Evolutionary conservation across 2,888 invertebrate species (phyloP).

Genomic region (Clepsis dumicolana): DNA sequence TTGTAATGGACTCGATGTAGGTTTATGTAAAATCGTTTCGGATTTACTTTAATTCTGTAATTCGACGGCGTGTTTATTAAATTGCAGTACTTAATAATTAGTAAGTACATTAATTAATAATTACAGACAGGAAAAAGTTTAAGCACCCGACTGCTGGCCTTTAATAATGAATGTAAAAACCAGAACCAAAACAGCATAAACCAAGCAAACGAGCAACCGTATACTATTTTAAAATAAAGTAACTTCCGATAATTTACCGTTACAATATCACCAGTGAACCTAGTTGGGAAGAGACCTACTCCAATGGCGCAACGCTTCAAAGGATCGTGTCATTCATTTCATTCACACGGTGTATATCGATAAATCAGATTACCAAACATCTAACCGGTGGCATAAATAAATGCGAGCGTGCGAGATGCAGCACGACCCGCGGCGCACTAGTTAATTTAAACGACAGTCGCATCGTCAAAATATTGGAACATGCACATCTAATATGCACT

Average conservation of each 20-base stretch:
- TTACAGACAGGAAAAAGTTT: too few relatives aligned
- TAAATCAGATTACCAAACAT: conserved; percentile 79
- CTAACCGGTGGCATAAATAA: conserved; percentile 74
- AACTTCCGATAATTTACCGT: neutral
- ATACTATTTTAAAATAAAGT: neutral
- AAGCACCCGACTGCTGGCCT: too few relatives aligned
- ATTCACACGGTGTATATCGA: conserved; percentile 57
- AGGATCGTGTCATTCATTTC: conserved; percentile 55
- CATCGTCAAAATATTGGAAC: conserved; percentile 43
- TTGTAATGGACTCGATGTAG: too few relatives aligned
- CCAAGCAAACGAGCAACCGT: too few relatives aligned
- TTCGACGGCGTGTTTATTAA: too few relatives aligned
- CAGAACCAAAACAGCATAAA: too few relatives aligned
- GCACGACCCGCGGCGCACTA: conserved; percentile 70
- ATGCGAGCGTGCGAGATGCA: conserved; percentile 73
- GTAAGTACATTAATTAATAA: too few relatives aligned
- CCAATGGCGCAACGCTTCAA: conserved; percentile 47
- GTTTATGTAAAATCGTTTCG: too few relatives aligned
- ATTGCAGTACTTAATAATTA: too few relatives aligned
- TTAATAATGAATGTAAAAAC: too few relatives aligned
- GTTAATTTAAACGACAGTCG: conserved; percentile 59
- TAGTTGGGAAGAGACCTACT: neutral
- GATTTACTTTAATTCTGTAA: too few relatives aligned
- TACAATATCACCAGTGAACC: neutral
- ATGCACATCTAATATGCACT: conserved; percentile 1